phyloP scores from a whole-genome alignment of 2,888 invertebrate species.

The Eupithecia insigniata region DNA sequence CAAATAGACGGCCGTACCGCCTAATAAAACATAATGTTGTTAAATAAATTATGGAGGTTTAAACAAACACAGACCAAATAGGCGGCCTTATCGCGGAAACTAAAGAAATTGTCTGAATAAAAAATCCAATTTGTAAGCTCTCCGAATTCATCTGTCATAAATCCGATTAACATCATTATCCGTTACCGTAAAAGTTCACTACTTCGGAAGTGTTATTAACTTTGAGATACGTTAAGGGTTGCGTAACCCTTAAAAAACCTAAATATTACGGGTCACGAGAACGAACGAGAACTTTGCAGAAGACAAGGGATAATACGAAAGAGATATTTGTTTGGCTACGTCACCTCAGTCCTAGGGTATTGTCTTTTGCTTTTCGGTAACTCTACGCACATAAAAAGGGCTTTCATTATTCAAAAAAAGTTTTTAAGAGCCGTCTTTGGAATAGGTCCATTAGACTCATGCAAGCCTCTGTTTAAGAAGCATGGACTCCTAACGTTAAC shows the following conservation, averaged over 20 bases:
- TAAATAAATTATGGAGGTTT: too few species aligned
- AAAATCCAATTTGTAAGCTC: background rate
- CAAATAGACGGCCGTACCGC: too few species aligned
- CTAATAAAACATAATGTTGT: too few species aligned
- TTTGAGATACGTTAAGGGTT: background rate
- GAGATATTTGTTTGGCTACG: background rate
- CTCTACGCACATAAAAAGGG: too few species aligned
- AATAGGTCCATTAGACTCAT: too few species aligned
- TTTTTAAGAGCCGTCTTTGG: too few species aligned
- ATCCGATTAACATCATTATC: conserved; percentile 2
- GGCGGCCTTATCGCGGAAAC: background rate
- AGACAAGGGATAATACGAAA: conserved; percentile 3
- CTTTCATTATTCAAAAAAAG: too few species aligned
- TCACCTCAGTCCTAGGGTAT: too few species aligned
- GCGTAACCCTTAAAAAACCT: conserved; percentile 1
- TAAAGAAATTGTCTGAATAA: background rate
- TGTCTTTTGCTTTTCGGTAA: too few species aligned
- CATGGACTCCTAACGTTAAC: too few species aligned
- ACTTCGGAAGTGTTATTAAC: background rate
- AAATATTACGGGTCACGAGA: background rate
- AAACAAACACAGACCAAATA: background rate
- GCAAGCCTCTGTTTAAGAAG: too few species aligned
- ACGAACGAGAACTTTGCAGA: background rate
- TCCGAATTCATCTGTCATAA: background rate
- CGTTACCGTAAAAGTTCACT: background rate